phyloP scores from a whole-genome alignment of 2,113 vertebrate genomes.

The Gracilinanus agilis region DNA sequence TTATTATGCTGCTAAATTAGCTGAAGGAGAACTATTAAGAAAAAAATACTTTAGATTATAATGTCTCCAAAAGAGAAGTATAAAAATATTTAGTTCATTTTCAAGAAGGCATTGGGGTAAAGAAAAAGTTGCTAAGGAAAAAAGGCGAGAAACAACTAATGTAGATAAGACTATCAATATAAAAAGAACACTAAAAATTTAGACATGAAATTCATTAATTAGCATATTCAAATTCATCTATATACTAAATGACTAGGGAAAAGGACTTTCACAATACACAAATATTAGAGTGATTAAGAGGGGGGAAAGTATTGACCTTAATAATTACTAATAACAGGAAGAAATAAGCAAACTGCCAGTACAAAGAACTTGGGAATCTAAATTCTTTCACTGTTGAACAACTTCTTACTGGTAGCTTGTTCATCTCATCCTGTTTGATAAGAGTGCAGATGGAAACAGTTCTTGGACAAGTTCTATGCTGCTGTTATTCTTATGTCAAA shows the following conservation, averaged over 20 bases:
- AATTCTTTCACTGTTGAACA: not conserved
- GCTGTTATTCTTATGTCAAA: not conserved
- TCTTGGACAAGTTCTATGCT: not conserved
- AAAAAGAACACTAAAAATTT: constrained; percentile 25
- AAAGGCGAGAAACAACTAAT: not conserved
- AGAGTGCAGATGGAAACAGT: not conserved
- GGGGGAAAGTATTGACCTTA: not conserved
- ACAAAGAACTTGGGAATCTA: not conserved
- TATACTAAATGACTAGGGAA: not conserved
- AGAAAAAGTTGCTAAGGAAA: constrained; percentile 5
- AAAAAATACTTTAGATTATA: constrained; percentile 31
- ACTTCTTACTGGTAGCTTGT: not conserved
- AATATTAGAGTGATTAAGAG: not conserved
- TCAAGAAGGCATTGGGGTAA: constrained; percentile 13
- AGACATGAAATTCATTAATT: not conserved
- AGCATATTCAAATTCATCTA: not conserved
- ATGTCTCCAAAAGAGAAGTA: constrained; percentile 10
- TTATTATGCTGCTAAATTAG: constrained; percentile 19
- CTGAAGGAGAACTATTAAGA: constrained; percentile 35
- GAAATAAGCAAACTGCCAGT: constrained; percentile 14
- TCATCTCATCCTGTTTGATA: not conserved
- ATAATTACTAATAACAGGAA: not conserved
- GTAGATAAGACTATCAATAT: not conserved
- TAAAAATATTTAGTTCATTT: constrained; percentile 1
- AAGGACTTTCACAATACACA: constrained; percentile 15